phyloP scores from a whole-genome alignment of 2,113 vertebrate species.

The Steatornis caripensis region DNA sequence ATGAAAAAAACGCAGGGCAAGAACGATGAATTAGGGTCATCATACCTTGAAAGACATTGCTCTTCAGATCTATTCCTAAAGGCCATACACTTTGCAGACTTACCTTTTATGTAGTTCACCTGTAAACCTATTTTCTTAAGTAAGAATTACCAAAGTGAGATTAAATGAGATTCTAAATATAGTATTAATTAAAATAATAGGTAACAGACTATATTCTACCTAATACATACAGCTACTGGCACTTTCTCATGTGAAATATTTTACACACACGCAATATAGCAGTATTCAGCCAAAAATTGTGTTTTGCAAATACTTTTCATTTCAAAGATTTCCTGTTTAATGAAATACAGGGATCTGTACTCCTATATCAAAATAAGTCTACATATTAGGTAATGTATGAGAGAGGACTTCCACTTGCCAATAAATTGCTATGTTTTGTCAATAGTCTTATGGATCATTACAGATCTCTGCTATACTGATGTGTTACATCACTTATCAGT shows the following conservation, averaged over 20 bases:
- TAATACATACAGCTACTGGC: not conserved
- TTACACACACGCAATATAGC: not conserved
- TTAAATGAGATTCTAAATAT: not conserved
- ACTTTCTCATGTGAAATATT: not conserved
- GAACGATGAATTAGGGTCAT: not conserved
- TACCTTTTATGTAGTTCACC: not conserved
- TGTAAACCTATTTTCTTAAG: not conserved
- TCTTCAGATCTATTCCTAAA: not conserved
- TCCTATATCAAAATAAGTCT: not conserved
- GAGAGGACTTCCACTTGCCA: not conserved
- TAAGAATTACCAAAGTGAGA: not conserved
- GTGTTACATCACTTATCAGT: not conserved
- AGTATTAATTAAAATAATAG: not conserved
- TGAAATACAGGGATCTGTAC: not conserved
- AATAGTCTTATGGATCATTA: not conserved
- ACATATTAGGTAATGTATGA: not conserved
- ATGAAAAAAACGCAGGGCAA: not conserved
- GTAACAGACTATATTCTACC: not conserved
- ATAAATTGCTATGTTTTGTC: not conserved
- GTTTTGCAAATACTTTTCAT: not conserved
- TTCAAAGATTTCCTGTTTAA: not conserved
- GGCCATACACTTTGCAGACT: not conserved
- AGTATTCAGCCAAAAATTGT: not conserved
- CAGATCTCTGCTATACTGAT: not conserved
- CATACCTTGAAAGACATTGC: not conserved